A percentile compares a stretch with the other conserved stretches of the same genome.
phyloP scores from a whole-genome alignment of 2,113 vertebrate genomes.

The Motacilla alba region DNA sequence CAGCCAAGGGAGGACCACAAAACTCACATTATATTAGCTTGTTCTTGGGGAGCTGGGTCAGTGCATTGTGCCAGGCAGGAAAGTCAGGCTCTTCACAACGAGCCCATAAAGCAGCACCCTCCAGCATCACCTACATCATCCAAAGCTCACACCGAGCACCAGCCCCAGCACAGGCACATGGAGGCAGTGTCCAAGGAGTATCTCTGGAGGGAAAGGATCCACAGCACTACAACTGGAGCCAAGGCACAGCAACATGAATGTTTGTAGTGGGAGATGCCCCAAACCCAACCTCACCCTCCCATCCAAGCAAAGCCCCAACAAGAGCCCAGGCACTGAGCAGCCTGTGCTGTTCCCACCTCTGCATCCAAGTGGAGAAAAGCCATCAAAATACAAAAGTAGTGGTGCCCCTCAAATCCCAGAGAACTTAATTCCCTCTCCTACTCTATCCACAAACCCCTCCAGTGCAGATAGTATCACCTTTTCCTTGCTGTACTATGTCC shows the following conservation, averaged over 20 bases:
- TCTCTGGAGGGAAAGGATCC: not conserved
- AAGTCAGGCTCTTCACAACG: not conserved
- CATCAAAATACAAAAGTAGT: not conserved
- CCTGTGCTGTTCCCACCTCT: not conserved
- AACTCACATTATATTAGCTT: not conserved
- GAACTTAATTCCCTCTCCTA: not conserved
- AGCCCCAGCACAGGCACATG: rapidly evolving
- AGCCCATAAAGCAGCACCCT: rapidly evolving
- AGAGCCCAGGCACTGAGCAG: not conserved
- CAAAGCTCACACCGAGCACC: rapidly evolving
- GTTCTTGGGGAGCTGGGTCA: not conserved
- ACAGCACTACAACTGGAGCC: not conserved
- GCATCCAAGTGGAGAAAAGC: not conserved
- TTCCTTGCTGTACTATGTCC: not conserved
- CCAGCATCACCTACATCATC: not conserved
- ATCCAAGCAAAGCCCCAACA: not conserved
- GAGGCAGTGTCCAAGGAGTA: rapidly evolving
- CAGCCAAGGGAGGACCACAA: not conserved
- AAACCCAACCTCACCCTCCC: not conserved
- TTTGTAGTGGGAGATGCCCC: not conserved
- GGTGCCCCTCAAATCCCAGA: not conserved
- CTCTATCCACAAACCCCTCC: rapidly evolving
- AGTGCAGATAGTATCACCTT: rapidly evolving
- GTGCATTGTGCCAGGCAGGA: not conserved
- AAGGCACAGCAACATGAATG: not conserved